Evolutionary conservation across 2,797 vertebrate species (phyloP).

Genomic region (Channa striata): DNA sequence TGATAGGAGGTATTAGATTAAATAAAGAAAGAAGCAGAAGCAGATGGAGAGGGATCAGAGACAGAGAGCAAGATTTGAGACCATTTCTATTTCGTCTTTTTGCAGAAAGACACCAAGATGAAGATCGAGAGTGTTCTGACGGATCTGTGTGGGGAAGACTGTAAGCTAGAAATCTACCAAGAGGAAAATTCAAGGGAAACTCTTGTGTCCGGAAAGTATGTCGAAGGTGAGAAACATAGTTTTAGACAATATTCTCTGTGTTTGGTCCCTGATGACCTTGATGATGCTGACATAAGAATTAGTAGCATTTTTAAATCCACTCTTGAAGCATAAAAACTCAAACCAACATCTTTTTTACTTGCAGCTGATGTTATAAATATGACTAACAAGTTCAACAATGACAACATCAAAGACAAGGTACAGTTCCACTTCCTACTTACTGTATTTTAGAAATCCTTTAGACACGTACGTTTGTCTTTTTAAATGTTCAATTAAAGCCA

Average conservation of each 20-base stretch:
- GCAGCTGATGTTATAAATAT: slow-evolving; percentile 80
- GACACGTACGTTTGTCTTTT: not conserved
- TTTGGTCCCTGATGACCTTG: not conserved
- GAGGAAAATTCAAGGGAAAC: slow-evolving; percentile 74
- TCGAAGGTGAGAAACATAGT: slow-evolving; percentile 78
- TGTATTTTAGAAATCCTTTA: not conserved
- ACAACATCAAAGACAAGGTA: slow-evolving; percentile 86
- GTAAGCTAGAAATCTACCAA: slow-evolving; percentile 83
- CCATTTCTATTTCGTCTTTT: not conserved
- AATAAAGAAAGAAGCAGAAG: slow-evolving; percentile 8
- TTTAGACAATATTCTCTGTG: too few relatives aligned
- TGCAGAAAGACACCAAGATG: slow-evolving; percentile 75
- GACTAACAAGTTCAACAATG: slow-evolving; percentile 83
- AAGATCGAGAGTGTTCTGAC: slow-evolving; percentile 75
- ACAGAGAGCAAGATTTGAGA: not conserved
- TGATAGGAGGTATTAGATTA: slow-evolving; percentile 34
- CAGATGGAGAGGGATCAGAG: slow-evolving; percentile 15
- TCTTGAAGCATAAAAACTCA: not conserved
- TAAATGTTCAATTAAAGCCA: too few relatives aligned
- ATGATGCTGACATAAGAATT: too few relatives aligned
- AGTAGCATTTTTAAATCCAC: not conserved
- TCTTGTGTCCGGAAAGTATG: slow-evolving; percentile 79
- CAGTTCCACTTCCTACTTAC: not conserved
- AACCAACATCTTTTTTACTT: slow-evolving; percentile 34
- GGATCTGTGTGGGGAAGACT: slow-evolving; percentile 80